These are phyloP conservation scores for Zygaena filipendulae DNA, from an alignment of 2,888 invertebrate genomes.

Conservation along the genomic window DNA sequence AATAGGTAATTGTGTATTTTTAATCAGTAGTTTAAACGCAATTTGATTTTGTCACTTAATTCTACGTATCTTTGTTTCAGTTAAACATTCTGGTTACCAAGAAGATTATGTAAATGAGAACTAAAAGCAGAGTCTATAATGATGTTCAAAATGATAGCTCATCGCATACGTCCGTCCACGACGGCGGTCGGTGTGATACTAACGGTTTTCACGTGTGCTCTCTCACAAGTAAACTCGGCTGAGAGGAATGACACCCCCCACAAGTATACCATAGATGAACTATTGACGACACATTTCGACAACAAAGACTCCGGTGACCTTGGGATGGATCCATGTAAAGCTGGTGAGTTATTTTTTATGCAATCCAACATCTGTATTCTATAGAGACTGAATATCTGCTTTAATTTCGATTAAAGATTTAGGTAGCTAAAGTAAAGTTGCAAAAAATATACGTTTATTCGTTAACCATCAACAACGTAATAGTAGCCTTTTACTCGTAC, in stretches of 20 bases:
- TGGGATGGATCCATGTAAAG: constrained; percentile 88
- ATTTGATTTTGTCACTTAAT: too few species aligned
- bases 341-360: constrained; percentile 71
- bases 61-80: constrained; percentile 53
- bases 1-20: too few species aligned
- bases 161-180: constrained; percentile 29
- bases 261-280: constrained; percentile 75
- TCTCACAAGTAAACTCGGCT: constrained; percentile 27
- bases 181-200: constrained; percentile 32
- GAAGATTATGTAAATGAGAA: constrained; percentile 41
- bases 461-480: too few species aligned
- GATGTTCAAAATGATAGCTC: too few species aligned
- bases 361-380: too few species aligned
- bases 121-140: constrained; percentile 28
- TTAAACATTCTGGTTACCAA: constrained; percentile 18
- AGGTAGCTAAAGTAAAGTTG: too few species aligned
- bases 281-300: constrained; percentile 73
- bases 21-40: too few species aligned
- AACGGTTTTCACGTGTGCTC: constrained; percentile 31
- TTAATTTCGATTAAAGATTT: too few species aligned
- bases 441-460: too few species aligned
- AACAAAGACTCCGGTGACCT: constrained; percentile 77
- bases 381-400: too few species aligned
- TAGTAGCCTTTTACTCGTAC: too few species aligned
- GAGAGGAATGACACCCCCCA: constrained; percentile 44